Percentiles rank a stretch among this genome's conserved stretches.
Evolutionary conservation across 2,113 vertebrate species (phyloP).

Genomic region (Hypocryptadius cinnamomeus): DNA sequence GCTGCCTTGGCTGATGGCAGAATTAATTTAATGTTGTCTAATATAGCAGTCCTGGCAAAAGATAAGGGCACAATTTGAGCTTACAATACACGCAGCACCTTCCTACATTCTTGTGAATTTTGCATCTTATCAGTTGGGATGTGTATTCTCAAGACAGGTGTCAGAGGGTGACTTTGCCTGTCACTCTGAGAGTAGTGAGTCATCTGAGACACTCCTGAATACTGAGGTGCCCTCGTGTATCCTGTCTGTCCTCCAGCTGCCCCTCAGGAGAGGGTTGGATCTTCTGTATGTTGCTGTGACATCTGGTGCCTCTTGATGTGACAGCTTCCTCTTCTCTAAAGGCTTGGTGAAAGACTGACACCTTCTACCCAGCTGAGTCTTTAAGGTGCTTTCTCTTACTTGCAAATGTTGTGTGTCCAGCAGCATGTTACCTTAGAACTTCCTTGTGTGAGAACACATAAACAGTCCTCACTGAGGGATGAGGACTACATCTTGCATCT

Average conservation of each 20-base stretch:
- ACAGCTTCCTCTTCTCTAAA: neutral
- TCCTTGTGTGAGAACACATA: neutral
- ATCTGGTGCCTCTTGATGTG: neutral
- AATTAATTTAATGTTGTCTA: neutral
- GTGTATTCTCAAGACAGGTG: neutral
- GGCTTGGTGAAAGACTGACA: neutral
- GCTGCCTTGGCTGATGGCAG: fast-evolving
- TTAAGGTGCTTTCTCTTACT: neutral
- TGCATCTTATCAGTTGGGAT: neutral
- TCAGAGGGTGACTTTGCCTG: neutral
- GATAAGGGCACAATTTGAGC: neutral
- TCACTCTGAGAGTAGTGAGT: neutral
- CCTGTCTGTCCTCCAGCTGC: neutral
- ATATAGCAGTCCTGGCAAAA: neutral
- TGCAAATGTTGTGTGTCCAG: neutral
- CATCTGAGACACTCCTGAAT: neutral
- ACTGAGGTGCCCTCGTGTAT: fast-evolving
- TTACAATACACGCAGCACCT: neutral
- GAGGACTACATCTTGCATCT: neutral
- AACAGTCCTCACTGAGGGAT: neutral
- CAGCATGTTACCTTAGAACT: neutral
- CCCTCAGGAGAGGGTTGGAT: neutral
- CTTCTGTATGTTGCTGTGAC: neutral
- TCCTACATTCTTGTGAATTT: neutral
- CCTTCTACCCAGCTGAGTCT: neutral